Evolutionary conservation across 2,113 vertebrate genomes (phyloP).

Genomic region (Coturnix japonica): DNA sequence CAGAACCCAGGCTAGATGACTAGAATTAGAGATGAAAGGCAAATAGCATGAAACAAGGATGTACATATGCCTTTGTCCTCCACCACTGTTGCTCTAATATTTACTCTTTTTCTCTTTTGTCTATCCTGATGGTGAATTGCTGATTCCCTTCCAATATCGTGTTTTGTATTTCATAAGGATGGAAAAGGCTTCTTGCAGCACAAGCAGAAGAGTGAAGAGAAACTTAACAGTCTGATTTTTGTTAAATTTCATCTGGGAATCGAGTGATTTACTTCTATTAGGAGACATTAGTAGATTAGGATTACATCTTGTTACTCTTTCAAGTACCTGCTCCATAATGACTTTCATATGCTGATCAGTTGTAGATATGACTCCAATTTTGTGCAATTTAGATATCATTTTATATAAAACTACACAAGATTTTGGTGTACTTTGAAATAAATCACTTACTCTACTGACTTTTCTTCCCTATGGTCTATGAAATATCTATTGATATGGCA

Average conservation of each 20-base stretch:
- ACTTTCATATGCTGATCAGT: not conserved
- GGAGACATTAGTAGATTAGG: not conserved
- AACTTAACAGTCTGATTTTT: not conserved
- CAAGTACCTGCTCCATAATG: not conserved
- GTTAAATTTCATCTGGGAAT: not conserved
- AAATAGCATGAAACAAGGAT: not conserved
- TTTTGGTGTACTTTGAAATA: slow-evolving; percentile 40
- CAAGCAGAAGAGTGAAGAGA: not conserved
- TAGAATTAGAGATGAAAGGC: not conserved
- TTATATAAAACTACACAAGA: slow-evolving; percentile 16
- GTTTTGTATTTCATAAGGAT: not conserved
- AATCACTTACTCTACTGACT: slow-evolving; percentile 37
- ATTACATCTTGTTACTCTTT: not conserved
- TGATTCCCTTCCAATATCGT: not conserved
- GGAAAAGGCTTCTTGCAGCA: not conserved
- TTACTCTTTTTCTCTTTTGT: not conserved
- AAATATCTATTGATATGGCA: slow-evolving; percentile 70
- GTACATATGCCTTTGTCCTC: not conserved
- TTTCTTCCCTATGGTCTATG: slow-evolving; percentile 30
- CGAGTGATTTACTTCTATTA: not conserved
- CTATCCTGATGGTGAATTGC: not conserved
- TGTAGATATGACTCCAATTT: not conserved
- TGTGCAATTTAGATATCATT: slow-evolving; percentile 7
- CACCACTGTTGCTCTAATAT: not conserved
- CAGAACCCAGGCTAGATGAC: not conserved